phyloP scores from a whole-genome alignment of 2,113 vertebrate species.

The Octodon degus region DNA sequence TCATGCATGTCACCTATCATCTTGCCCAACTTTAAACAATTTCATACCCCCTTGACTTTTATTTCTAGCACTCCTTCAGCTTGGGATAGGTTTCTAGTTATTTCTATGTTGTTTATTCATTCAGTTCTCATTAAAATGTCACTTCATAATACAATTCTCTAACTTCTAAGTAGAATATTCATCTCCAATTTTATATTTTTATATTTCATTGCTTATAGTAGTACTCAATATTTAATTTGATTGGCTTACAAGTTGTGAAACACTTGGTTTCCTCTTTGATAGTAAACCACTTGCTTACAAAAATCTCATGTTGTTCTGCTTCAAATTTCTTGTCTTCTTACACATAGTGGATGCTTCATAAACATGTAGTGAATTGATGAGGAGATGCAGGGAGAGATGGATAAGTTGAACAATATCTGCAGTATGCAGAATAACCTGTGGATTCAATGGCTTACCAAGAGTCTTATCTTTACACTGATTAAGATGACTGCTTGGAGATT shows the following conservation, averaged over 20 bases:
- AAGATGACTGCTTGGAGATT: not conserved
- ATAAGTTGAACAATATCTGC: not conserved
- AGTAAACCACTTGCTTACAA: not conserved
- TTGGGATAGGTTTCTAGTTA: not conserved
- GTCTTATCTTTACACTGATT: not conserved
- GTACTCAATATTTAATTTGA: not conserved
- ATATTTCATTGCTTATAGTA: not conserved
- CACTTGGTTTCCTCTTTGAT: not conserved
- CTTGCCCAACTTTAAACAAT: not conserved
- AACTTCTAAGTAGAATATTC: not conserved
- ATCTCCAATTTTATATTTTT: not conserved
- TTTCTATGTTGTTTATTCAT: not conserved
- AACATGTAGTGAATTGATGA: not conserved
- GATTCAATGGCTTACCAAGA: not conserved
- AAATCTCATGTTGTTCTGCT: not conserved
- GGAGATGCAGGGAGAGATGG: not conserved
- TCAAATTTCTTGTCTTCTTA: not conserved
- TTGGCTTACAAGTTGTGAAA: constrained; percentile 39
- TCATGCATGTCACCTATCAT: not conserved
- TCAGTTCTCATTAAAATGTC: not conserved
- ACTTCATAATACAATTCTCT: not conserved
- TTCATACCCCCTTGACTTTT: not conserved
- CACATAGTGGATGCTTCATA: not conserved
- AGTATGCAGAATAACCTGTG: not conserved
- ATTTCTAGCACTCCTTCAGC: not conserved